Conservation (phyloP, 2,888 invertebrate species). For the Dolichomitus sp. region DNA sequence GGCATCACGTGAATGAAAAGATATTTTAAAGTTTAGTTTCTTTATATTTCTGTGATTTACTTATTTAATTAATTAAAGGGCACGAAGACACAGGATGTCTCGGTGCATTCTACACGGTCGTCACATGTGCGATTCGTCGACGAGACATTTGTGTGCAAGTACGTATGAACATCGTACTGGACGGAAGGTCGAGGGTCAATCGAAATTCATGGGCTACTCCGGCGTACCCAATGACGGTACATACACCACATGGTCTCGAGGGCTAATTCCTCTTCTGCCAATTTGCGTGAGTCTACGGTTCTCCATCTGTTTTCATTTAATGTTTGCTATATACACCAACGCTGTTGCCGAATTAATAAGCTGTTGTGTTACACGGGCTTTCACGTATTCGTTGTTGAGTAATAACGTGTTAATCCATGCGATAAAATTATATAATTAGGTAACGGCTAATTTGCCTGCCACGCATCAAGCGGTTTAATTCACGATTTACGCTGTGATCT, state of each 20-base stretch:
- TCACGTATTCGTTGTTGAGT: background rate
- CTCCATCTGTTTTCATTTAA: background rate
- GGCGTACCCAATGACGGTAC: background rate
- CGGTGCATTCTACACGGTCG: conserved; percentile 41
- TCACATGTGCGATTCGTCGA: background rate
- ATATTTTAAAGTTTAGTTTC: too few species aligned
- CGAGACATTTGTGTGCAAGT: background rate
- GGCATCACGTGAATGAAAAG: too few species aligned
- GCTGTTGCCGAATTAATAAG: conserved; percentile 13
- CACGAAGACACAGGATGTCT: conserved; percentile 47
- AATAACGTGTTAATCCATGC: background rate
- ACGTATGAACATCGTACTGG: background rate
- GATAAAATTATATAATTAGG: conserved; percentile 4
- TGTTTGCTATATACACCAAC: background rate
- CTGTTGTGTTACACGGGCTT: background rate
- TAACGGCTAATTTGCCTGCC: background rate
- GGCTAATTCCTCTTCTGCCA: conserved; percentile 18
- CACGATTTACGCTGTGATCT: background rate
- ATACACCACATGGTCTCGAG: conserved; percentile 3
- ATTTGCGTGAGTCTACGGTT: background rate
- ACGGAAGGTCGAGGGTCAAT: conserved; percentile 58
- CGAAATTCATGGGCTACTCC: conserved; percentile 45
- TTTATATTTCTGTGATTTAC: too few species aligned
- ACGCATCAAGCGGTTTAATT: conserved; percentile 1
- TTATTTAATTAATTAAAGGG: conserved; percentile 30